phyloP scores from a whole-genome alignment of 2,888 invertebrate genomes.

The Spodoptera picta region DNA sequence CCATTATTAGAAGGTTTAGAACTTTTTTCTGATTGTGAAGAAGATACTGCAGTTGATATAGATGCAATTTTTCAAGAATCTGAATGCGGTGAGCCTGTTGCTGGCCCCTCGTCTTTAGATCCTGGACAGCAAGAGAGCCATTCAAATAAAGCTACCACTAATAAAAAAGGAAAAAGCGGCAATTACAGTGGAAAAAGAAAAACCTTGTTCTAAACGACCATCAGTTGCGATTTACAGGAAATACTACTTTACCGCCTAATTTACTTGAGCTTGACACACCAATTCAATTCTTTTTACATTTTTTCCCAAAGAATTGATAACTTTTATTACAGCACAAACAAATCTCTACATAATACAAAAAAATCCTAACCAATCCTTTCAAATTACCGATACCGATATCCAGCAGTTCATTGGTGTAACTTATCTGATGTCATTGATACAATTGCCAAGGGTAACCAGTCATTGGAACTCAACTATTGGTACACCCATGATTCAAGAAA shows the following conservation, averaged over 20 bases:
- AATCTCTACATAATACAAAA: conserved; percentile 10
- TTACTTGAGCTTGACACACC: conserved; percentile 1
- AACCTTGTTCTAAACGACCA: too few relatives aligned
- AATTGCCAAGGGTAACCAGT: conserved; percentile 38
- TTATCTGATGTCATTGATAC: too few relatives aligned
- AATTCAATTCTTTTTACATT: conserved; percentile 4
- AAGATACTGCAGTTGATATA: conserved; percentile 16
- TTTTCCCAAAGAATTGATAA: conserved; percentile 4
- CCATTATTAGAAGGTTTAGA: conserved; percentile 2
- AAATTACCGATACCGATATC: conserved; percentile 1
- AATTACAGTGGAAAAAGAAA: too few relatives aligned
- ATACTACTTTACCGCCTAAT: too few relatives aligned
- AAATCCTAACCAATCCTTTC: conserved; percentile 7
- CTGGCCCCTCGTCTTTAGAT: conserved; percentile 4
- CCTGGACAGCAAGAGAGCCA: neutral
- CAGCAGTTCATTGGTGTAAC: conserved; percentile 5
- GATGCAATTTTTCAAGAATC: conserved; percentile 17
- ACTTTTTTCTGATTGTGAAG: conserved; percentile 14
- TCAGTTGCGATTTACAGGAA: too few relatives aligned
- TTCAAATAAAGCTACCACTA: neutral
- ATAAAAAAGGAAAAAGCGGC: too few relatives aligned
- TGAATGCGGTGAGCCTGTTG: conserved; percentile 27
- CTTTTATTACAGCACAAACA: conserved; percentile 3
- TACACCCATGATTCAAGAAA: conserved; percentile 7
- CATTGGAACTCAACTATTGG: conserved; percentile 1